Conservation (phyloP, 2,888 invertebrate genomes). For the Phortica magna region DNA sequence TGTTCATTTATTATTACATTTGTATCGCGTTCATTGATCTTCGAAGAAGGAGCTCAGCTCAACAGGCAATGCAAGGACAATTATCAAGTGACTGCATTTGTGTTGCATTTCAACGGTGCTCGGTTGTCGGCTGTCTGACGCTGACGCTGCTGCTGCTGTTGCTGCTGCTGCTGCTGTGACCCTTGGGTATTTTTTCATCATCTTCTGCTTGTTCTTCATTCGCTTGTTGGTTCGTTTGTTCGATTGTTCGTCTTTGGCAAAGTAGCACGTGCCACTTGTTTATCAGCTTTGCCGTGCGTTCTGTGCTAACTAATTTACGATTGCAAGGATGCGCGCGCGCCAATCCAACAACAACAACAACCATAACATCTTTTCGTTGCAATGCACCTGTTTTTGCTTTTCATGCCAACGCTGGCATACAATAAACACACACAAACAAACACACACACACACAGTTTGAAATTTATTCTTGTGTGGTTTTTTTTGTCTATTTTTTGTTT, state of each 20-base stretch:
- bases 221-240: background rate
- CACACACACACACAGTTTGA: background rate
- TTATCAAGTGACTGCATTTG: background rate
- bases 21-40: slow-evolving; percentile 15
- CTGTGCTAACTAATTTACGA: background rate
- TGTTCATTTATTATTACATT: background rate
- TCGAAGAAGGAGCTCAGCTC: background rate
- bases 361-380: background rate
- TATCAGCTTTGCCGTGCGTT: too few species aligned
- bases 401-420: too few species aligned
- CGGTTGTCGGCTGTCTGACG: background rate
- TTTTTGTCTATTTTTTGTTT: too few species aligned
- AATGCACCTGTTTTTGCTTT: background rate
- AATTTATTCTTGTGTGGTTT: background rate
- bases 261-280: background rate
- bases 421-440: background rate
- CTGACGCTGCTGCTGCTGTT: background rate
- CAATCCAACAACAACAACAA: background rate
- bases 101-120: background rate
- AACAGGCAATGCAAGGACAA: background rate
- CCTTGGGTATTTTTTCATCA: background rate
- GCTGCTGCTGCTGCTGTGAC: background rate
- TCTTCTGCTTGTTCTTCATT: too few species aligned
- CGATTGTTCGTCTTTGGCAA: background rate
- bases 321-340: background rate